A percentile compares a stretch with the other conserved stretches of the same genome.
Conservation (phyloP, 2,888 invertebrate genomes). For the Netelia virgata region DNA sequence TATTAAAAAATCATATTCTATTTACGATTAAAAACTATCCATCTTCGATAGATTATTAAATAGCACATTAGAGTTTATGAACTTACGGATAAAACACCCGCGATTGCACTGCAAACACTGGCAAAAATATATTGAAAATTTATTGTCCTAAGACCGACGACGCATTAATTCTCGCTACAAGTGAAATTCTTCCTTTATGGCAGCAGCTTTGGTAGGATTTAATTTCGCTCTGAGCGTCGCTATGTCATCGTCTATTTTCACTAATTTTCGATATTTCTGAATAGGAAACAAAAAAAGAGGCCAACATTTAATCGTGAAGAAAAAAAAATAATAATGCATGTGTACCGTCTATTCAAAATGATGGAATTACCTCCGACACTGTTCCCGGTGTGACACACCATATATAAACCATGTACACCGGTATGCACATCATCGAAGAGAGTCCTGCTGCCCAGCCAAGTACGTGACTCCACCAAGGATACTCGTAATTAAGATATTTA, state of each 20-base stretch:
- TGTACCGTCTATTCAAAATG: background rate
- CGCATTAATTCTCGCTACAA: slow-evolving; percentile 61
- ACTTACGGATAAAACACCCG: slow-evolving; percentile 50
- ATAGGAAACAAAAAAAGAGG: slow-evolving; percentile 73
- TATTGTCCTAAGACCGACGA: slow-evolving; percentile 25
- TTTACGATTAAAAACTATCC: slow-evolving; percentile 23
- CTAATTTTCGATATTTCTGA: slow-evolving; percentile 93
- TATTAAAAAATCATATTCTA: slow-evolving; percentile 30
- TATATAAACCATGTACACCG: slow-evolving; percentile 95
- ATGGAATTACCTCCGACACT: slow-evolving; percentile 88
- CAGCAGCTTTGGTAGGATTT: slow-evolving; percentile 81
- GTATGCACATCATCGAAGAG: slow-evolving; percentile 98
- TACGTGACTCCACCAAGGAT: slow-evolving; percentile 98
- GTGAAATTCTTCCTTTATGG: slow-evolving; percentile 76
- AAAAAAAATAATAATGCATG: background rate
- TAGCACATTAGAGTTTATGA: slow-evolving; percentile 24
- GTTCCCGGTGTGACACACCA: slow-evolving; percentile 94
- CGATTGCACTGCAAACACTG: slow-evolving; percentile 58
- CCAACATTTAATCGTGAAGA: background rate
- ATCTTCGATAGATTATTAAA: background rate
- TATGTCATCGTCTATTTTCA: slow-evolving; percentile 94
- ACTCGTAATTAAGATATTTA: slow-evolving; percentile 97
- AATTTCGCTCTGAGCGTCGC: slow-evolving; percentile 91
- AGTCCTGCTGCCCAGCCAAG: slow-evolving; percentile 98
- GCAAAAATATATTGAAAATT: slow-evolving; percentile 50